A percentile compares a stretch with the other conserved stretches of the same genome.
phyloP scores from a whole-genome alignment of 1,140 invertebrate genomes.

The Reticulitermes speratus region DNA sequence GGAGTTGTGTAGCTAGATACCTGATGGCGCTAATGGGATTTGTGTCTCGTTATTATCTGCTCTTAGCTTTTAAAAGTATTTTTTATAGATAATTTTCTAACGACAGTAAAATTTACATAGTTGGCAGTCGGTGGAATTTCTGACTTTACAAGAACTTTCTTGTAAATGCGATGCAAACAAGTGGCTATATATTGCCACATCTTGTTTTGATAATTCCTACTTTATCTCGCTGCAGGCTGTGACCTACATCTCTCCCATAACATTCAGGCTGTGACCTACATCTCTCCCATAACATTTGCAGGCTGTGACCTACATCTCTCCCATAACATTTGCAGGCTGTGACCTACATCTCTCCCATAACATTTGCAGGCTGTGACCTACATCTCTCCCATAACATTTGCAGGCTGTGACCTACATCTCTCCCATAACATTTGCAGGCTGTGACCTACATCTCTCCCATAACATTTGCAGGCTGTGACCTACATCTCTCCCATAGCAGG shows the following conservation, averaged over 20 bases:
- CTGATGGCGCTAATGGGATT: background rate
- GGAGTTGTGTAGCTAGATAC: background rate
- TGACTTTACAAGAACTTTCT: background rate
- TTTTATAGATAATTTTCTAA: background rate
- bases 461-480: background rate
- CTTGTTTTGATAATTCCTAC: background rate
- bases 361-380: background rate
- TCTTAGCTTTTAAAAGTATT: background rate
- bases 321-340: too few relatives aligned
- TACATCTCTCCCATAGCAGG: background rate
- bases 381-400: too few relatives aligned
- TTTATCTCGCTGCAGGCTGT: background rate
- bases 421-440: too few relatives aligned
- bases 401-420: background rate
- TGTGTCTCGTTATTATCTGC: background rate
- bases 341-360: background rate
- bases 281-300: too few relatives aligned
- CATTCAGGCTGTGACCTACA: too few relatives aligned
- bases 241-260: background rate
- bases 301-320: background rate
- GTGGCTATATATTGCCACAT: background rate
- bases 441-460: background rate
- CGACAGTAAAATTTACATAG: slow-evolving; percentile 17
- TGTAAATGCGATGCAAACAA: background rate
- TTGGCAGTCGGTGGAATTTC: background rate